Base-by-base conservation (phyloP, 2,113 vertebrate species). In the Narcine bancroftii region DNA sequence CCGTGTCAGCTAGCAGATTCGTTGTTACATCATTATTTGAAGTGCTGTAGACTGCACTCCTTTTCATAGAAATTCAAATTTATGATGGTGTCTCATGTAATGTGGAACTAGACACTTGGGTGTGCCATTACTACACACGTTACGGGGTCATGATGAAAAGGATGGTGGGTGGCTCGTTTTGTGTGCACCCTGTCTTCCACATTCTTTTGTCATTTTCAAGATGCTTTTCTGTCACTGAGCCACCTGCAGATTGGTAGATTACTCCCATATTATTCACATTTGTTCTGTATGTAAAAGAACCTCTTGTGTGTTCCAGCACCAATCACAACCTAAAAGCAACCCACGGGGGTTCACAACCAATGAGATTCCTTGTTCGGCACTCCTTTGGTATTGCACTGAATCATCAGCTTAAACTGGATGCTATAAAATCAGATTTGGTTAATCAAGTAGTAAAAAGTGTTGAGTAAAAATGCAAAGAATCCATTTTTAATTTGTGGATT, bases 41-140 rank as follows among this genome's bases (percentile, higher is more conserved):
- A 5, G n/a, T 91, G 5, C 63, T 47, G 24, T 13, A 29, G 17
- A 47, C 71, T 89, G 39, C 60, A 89, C 3, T 56, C n/a, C 39
- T 33, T 24, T 91, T 36, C 33, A 36, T 26, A 60, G 63, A 47
- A 69, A 91, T 26, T 10, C 39, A 45, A 69, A 39, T 65, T 33
- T 39, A 45, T 91, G 24, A 91, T 45, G 36, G 11, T 24, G n/a
- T n/a, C 11, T 21, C 60, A 21, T 89, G 63, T 47, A 69, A 91
- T 47, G 19, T 91, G 26, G 10, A 91, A 91, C 39, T 91, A 65
- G 42, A 29, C 65, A 91, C 63, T 69, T 91, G 89, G 63, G 39
- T 47, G 89, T n/a, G 63, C 89, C 47, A 10, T 91, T 71, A 69
- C 65, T 65, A 29, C 21, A 47, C 60, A 33, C 15, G 39, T 91